Percentiles rank a stretch among this genome's conserved stretches.
phyloP scores from a whole-genome alignment of 1,140 invertebrate species.

The Drosophila seguyi region DNA sequence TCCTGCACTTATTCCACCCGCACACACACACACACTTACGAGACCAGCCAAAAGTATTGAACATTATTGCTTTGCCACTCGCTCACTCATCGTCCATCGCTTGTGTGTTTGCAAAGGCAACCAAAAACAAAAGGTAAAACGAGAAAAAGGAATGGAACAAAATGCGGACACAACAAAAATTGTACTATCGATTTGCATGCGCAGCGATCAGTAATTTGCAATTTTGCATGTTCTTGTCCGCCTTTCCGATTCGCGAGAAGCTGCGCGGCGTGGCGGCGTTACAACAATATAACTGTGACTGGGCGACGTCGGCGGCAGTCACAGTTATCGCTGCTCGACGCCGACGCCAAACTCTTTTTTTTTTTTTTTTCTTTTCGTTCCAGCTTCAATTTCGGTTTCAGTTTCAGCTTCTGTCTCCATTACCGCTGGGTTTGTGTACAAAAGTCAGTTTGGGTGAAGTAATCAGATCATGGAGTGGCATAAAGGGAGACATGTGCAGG shows the following conservation, averaged over 20 bases:
- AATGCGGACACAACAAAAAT: slow-evolving; percentile 17
- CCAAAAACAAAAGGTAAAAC: not conserved
- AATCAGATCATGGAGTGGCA: slow-evolving; percentile 14
- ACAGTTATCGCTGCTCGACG: slow-evolving; percentile 15
- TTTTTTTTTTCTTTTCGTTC: not conserved
- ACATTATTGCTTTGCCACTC: slow-evolving; percentile 13
- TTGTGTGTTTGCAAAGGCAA: slow-evolving; percentile 42
- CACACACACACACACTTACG: slow-evolving; percentile 16
- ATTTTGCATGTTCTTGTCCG: slow-evolving; percentile 22
- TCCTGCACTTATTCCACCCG: slow-evolving; percentile 33
- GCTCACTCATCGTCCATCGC: slow-evolving; percentile 31
- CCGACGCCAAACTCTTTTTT: slow-evolving; percentile 13
- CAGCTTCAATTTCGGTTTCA: slow-evolving; percentile 15
- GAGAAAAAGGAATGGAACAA: slow-evolving; percentile 2
- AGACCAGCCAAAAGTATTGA: slow-evolving; percentile 25
- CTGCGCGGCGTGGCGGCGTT: slow-evolving; percentile 33
- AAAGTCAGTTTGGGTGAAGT: slow-evolving; percentile 1
- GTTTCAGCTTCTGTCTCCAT: not conserved
- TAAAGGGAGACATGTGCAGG: not conserved
- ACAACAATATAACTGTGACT: slow-evolving; percentile 28
- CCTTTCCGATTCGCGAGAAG: slow-evolving; percentile 23
- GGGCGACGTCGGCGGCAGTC: slow-evolving; percentile 14
- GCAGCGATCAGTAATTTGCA: slow-evolving; percentile 36
- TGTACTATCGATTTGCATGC: slow-evolving; percentile 35
- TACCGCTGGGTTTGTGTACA: slow-evolving; percentile 9